Evolutionary conservation across 2,113 vertebrate genomes (phyloP).

Genomic region (Trochalopteron elliotii): DNA sequence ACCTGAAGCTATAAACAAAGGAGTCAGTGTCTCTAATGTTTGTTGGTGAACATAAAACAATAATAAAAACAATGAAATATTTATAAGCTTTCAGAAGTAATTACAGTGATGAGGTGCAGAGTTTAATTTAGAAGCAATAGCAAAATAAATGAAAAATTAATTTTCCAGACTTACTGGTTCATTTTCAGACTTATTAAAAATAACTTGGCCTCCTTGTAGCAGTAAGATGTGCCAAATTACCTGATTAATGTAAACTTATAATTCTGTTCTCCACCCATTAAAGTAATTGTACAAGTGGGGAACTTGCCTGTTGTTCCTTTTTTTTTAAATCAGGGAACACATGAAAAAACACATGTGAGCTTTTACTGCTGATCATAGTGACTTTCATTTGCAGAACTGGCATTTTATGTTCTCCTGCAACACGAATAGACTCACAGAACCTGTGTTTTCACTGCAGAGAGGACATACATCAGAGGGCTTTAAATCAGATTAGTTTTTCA

Average conservation of each 20-base stretch:
- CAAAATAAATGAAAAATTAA: slow-evolving; percentile 41
- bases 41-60: slow-evolving; percentile 8
- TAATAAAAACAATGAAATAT: slow-evolving; percentile 49
- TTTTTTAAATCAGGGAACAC: background rate
- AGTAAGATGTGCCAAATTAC: background rate
- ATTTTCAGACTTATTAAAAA: background rate
- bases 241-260: background rate
- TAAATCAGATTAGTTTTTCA: background rate
- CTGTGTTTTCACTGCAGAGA: background rate
- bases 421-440: background rate
- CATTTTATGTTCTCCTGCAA: background rate
- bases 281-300: background rate
- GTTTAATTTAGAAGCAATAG: background rate
- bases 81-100: slow-evolving; percentile 46
- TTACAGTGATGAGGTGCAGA: background rate
- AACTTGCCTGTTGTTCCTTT: background rate
- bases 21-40: background rate
- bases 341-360: background rate
- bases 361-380: background rate
- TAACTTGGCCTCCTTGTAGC: background rate
- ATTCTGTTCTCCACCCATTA: background rate
- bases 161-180: background rate
- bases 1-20: background rate
- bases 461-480: background rate
- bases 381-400: background rate